Evolutionary conservation across 2,113 vertebrate genomes (phyloP).

Genomic region (Mormyrus lacerda): DNA sequence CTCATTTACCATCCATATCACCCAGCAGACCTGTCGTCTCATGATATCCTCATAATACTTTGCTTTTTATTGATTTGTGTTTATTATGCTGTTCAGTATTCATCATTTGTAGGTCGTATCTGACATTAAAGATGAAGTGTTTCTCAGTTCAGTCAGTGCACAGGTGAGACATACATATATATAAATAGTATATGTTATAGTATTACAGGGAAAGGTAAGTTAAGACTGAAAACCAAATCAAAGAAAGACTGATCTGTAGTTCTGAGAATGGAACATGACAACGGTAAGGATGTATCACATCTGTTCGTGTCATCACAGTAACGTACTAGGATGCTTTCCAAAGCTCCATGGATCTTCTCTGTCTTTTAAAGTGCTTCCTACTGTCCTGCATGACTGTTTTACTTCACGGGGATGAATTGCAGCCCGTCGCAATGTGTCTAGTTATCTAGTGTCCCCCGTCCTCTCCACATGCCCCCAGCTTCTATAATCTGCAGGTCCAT

Average conservation of each 20-base stretch:
- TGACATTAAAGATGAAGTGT: neutral
- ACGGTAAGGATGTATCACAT: neutral
- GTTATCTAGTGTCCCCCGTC: neutral
- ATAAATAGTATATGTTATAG: neutral
- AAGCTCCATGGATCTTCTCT: neutral
- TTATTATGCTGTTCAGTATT: neutral
- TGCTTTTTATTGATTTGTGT: neutral
- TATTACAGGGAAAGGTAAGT: neutral
- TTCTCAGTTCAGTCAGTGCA: neutral
- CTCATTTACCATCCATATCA: neutral
- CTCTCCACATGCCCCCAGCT: neutral
- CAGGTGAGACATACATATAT: neutral
- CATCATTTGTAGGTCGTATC: neutral
- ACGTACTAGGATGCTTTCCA: neutral
- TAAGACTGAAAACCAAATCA: neutral
- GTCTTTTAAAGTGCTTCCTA: neutral
- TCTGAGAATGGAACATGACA: neutral
- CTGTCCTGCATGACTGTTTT: neutral
- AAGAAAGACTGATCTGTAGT: neutral
- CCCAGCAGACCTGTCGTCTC: neutral
- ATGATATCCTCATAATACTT: neutral
- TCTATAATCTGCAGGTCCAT: neutral
- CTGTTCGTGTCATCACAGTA: neutral
- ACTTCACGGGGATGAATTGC: neutral
- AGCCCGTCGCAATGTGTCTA: neutral